These are phyloP conservation scores for Globodera ellingtonae DNA, from an alignment of 1,140 invertebrate genomes.

Conservation along the genomic window DNA sequence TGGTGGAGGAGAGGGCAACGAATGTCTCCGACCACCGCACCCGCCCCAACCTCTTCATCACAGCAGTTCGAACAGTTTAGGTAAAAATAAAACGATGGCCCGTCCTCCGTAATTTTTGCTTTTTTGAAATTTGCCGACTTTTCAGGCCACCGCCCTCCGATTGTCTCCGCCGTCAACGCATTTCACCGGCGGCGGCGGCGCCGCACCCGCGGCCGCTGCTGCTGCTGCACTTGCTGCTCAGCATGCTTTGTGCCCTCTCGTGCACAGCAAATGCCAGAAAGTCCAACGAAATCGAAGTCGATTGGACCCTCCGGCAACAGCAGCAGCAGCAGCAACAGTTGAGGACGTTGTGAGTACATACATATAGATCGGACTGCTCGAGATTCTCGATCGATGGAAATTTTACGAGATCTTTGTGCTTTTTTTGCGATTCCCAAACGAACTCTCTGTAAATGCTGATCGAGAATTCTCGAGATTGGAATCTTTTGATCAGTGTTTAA, in stretches of 20 bases:
- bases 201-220: background rate
- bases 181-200: background rate
- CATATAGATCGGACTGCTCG: background rate
- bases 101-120: background rate
- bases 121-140: background rate
- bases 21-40: too few species aligned
- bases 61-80: background rate
- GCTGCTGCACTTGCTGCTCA: background rate
- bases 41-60: background rate
- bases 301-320: conserved; percentile 9
- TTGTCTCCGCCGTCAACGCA: background rate
- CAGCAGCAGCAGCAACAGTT: background rate
- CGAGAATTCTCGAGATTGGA: too few species aligned
- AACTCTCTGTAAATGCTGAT: too few species aligned
- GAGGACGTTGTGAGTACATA: background rate
- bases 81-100: background rate
- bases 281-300: conserved; percentile 23
- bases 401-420: too few species aligned
- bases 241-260: background rate
- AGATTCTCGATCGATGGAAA: background rate
- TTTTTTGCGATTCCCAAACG: too few species aligned
- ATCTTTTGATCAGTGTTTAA: too few species aligned
- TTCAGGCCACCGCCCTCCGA: background rate
- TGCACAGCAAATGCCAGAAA: conserved; percentile 1
- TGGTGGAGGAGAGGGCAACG: background rate